Percentiles rank a stretch among this genome's conserved stretches.
Evolutionary conservation across 92 coral and sea anemone species (phyloP).

Genomic region (Pocillopora grandis): DNA sequence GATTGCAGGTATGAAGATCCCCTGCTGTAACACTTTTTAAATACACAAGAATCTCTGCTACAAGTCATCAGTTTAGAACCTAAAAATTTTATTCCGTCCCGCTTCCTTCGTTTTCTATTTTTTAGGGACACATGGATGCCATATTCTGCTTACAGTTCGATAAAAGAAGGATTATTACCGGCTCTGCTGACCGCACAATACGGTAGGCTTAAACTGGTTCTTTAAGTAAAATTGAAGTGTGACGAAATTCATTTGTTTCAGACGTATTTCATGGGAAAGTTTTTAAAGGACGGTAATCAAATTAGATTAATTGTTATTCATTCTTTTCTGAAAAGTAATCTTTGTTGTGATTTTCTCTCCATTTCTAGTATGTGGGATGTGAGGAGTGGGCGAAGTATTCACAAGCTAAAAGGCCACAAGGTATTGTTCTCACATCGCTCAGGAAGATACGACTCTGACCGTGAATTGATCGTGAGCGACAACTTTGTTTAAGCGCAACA

Average conservation of each 20-base stretch:
- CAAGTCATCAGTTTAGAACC: no score
- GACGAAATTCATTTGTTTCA: background rate
- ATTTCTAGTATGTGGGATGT: constrained; percentile 91
- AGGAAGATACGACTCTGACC: no score
- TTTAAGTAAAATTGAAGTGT: background rate
- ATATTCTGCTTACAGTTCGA: constrained; percentile 95
- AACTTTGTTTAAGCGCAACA: no score
- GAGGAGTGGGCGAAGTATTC: constrained; percentile 86
- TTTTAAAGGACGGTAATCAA: no score
- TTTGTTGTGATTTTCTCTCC: background rate
- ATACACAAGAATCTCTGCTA: background rate
- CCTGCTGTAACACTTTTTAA: background rate
- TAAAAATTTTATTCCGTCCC: background rate
- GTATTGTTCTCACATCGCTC: constrained; percentile 20
- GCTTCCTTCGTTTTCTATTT: background rate
- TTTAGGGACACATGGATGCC: constrained; percentile 96
- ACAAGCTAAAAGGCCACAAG: constrained; percentile 91
- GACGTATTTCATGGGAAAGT: no score
- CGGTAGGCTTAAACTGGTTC: constrained; percentile 50
- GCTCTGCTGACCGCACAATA: constrained; percentile 90
- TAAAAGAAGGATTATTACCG: constrained; percentile 81
- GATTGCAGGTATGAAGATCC: constrained; percentile 67
- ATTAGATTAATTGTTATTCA: background rate
- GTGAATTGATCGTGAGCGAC: no score
- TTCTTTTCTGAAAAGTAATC: background rate